Evolutionary conservation across 1,140 invertebrate genomes (phyloP).

Genomic region (Venustaconcha ellipsiformis): DNA sequence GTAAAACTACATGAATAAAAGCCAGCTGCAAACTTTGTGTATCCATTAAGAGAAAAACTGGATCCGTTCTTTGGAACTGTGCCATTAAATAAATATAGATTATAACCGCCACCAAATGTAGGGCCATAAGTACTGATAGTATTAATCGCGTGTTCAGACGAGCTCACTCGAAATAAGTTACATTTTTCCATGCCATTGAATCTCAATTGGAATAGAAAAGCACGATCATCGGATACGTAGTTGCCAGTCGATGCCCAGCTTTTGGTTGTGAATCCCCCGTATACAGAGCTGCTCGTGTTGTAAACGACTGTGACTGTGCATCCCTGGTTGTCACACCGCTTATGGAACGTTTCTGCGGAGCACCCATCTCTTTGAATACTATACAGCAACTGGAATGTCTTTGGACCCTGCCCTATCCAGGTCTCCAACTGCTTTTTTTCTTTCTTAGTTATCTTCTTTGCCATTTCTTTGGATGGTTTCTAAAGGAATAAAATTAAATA

Average conservation of each 20-base stretch:
- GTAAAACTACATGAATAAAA: no score
- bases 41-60: slow-evolving; percentile 9
- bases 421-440: no score
- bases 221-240: slow-evolving; percentile 22
- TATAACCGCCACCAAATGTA: slow-evolving; percentile 29
- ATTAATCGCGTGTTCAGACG: slow-evolving; percentile 2
- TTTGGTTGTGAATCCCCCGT: slow-evolving; percentile 34
- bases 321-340: slow-evolving; percentile 35
- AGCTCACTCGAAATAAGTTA: background rate
- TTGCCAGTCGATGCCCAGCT: slow-evolving; percentile 25
- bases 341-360: slow-evolving; percentile 28
- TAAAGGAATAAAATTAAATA: no score
- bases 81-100: slow-evolving; percentile 4
- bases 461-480: no score
- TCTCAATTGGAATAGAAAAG: slow-evolving; percentile 38
- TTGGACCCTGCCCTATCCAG: no score
- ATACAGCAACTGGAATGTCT: slow-evolving; percentile 18
- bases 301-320: slow-evolving; percentile 35
- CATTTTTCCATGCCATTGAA: slow-evolving; percentile 12
- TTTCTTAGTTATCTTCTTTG: no score
- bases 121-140: slow-evolving; percentile 14
- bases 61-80: background rate
- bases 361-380: no score
- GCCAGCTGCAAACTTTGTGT: background rate
- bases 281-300: slow-evolving; percentile 33